A percentile compares a stretch with the other conserved stretches of the same genome.
These are phyloP conservation scores for Cepaea hortensis DNA, from an alignment of 2,888 invertebrate genomes.

Conservation along the genomic window DNA sequence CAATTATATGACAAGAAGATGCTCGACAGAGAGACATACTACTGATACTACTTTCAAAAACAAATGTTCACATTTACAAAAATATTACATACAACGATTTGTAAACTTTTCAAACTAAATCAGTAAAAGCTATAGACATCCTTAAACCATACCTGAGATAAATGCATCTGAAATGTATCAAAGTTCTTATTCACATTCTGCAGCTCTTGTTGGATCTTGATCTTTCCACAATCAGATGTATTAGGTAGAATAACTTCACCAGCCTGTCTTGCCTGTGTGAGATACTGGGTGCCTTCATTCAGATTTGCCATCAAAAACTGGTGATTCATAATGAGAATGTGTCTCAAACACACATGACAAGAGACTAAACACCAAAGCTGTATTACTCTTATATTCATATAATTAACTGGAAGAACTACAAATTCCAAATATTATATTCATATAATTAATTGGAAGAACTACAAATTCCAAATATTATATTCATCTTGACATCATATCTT, in stretches of 20 bases:
- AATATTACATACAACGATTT: too few relatives aligned
- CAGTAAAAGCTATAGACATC: too few relatives aligned
- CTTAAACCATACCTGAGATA: conserved; percentile 57
- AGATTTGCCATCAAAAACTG: conserved; percentile 63
- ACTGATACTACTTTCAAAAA: too few relatives aligned
- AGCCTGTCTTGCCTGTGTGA: conserved; percentile 65
- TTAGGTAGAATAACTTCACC: conserved; percentile 68
- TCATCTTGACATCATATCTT: too few relatives aligned
- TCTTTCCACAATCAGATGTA: conserved; percentile 71
- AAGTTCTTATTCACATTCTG: conserved; percentile 68
- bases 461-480: too few relatives aligned
- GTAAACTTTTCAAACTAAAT: too few relatives aligned
- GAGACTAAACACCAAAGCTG: too few relatives aligned
- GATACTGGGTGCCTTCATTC: conserved; percentile 65
- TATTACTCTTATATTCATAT: not conserved
- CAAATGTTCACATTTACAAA: too few relatives aligned
- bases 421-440: not conserved
- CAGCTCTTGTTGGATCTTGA: conserved; percentile 70
- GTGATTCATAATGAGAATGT: not conserved
- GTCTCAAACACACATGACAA: not conserved
- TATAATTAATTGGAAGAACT: not conserved
- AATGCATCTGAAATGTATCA: conserved; percentile 65
- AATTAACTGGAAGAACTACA: too few relatives aligned
- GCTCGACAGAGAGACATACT: too few relatives aligned
- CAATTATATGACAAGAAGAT: too few relatives aligned